These are phyloP conservation scores for Thalassoma bifasciatum DNA, from an alignment of 2,113 vertebrate genomes.

Conservation along the genomic window DNA sequence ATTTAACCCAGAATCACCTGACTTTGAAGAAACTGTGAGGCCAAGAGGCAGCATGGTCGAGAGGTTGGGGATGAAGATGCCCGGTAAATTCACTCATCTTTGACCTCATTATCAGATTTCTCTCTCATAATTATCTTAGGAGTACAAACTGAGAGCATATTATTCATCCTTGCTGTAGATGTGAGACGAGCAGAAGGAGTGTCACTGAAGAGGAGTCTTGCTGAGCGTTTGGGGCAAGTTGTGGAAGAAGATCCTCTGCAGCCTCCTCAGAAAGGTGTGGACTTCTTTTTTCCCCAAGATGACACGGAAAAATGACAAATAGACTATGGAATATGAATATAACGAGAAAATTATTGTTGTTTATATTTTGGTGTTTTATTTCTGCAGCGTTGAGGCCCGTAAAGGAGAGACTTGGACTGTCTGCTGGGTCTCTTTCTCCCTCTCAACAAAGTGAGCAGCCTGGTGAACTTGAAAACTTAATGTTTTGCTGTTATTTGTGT, in stretches of 20 bases:
- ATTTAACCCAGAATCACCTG: not conserved
- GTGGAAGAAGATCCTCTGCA: slow-evolving; percentile 72
- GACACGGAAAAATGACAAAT: too few species aligned
- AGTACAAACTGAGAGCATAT: not conserved
- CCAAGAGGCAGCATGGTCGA: slow-evolving; percentile 77
- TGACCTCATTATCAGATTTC: too few species aligned
- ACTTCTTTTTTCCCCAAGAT: not conserved
- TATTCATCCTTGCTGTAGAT: slow-evolving; percentile 52
- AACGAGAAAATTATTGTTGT: not conserved
- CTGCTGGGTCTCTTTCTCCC: slow-evolving; percentile 54
- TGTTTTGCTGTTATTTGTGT: not conserved
- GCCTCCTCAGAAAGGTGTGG: slow-evolving; percentile 82
- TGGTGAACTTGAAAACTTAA: not conserved
- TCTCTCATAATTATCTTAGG: too few species aligned
- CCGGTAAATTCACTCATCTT: slow-evolving; percentile 45
- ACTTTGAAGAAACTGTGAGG: slow-evolving; percentile 79
- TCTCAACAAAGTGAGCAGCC: slow-evolving; percentile 75
- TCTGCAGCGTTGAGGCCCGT: slow-evolving; percentile 80
- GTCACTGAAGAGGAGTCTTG: slow-evolving; percentile 84
- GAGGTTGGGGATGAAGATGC: slow-evolving; percentile 83
- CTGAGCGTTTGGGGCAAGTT: slow-evolving; percentile 89
- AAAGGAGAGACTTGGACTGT: slow-evolving; percentile 86
- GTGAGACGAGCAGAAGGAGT: slow-evolving; percentile 60
- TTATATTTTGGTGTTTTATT: not conserved
- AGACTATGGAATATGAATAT: not conserved